Percentiles rank a stretch among this genome's conserved stretches.
phyloP scores from a whole-genome alignment of 2,888 invertebrate genomes.

The Euzophera pinguis region DNA sequence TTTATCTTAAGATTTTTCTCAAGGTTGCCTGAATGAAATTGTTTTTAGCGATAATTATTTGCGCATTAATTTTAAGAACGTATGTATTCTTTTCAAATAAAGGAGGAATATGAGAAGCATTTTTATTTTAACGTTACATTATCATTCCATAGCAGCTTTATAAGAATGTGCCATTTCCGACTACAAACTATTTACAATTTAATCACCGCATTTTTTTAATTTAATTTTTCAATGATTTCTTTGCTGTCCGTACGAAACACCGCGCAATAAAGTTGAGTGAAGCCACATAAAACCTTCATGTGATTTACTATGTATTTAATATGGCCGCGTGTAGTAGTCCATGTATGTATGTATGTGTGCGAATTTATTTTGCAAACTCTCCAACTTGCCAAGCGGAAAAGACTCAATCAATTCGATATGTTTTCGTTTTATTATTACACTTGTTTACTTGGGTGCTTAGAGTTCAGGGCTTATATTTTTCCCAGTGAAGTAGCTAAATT shows the following conservation, averaged over 20 bases:
- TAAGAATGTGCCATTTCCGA: background rate
- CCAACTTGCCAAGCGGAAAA: background rate
- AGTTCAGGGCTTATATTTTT: too few species aligned
- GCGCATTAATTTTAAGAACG: too few species aligned
- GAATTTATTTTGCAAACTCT: constrained; percentile 11
- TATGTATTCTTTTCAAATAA: too few species aligned
- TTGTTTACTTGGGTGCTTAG: too few species aligned
- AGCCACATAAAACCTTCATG: constrained; percentile 69
- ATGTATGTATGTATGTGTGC: constrained; percentile 16
- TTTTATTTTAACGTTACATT: background rate
- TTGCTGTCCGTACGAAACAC: constrained; percentile 42
- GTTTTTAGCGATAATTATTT: too few species aligned
- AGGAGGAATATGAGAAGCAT: background rate
- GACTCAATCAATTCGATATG: background rate
- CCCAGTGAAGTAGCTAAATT: too few species aligned
- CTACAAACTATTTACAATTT: background rate
- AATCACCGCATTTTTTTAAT: background rate
- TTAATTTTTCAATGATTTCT: constrained; percentile 14
- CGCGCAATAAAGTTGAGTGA: constrained; percentile 59
- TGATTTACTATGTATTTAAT: constrained; percentile 76
- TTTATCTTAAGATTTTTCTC: too few species aligned
- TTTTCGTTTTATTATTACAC: background rate
- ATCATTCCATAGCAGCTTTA: background rate
- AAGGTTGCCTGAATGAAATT: too few species aligned
- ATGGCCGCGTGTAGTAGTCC: constrained; percentile 36